Conservation (phyloP, 2,113 vertebrate species). For the Zosterops hypoxanthus region DNA sequence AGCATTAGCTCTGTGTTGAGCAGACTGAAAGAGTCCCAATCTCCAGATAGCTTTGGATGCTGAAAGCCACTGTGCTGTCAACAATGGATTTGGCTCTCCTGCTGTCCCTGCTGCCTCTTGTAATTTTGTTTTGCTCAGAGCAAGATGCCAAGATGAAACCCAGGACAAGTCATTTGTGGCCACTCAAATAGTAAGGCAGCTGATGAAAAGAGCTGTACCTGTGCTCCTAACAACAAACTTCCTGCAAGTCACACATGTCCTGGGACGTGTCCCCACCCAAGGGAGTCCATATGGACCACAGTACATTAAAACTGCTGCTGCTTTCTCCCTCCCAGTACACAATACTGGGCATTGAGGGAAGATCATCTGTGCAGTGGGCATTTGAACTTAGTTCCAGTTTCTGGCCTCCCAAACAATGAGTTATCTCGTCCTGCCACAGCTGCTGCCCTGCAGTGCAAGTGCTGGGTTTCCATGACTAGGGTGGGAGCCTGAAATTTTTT, state of each 20-base stretch:
- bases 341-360: neutral
- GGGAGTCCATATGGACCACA: neutral
- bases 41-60: neutral
- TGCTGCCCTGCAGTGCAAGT: neutral
- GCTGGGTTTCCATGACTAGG: neutral
- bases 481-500: neutral
- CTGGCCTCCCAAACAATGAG: neutral
- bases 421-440: accelerated
- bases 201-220: neutral
- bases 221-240: neutral
- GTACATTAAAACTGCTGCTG: neutral
- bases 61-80: neutral
- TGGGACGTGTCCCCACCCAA: neutral
- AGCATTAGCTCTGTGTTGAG: neutral
- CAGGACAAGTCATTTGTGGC: neutral
- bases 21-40: neutral
- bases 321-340: neutral
- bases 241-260: neutral
- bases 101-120: neutral
- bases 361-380: neutral
- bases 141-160: neutral
- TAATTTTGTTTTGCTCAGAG: neutral
- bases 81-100: neutral
- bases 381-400: neutral
- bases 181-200: neutral